Conservation (phyloP, 2,888 invertebrate genomes). For the Linnaemya tessellans region DNA sequence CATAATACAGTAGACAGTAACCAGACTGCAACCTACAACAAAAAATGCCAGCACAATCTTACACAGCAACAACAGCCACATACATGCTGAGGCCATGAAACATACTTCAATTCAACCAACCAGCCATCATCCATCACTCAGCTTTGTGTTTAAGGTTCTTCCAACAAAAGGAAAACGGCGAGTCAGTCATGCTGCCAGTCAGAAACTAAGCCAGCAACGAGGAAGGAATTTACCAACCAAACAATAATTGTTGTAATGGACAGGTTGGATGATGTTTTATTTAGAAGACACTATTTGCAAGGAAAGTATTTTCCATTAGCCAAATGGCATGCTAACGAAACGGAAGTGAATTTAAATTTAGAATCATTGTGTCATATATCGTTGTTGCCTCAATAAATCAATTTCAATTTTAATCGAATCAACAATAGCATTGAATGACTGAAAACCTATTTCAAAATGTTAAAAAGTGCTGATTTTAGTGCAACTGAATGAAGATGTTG, state of each 20-base stretch:
- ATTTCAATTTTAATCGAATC: not conserved
- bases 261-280: conserved; percentile 53
- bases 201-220: conserved; percentile 4
- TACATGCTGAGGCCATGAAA: conserved; percentile 33
- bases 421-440: not conserved
- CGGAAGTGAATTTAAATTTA: conserved; percentile 52
- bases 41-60: conserved; percentile 66
- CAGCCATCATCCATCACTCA: conserved; percentile 76
- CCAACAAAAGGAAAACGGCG: conserved; percentile 18
- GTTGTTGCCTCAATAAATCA: conserved; percentile 15
- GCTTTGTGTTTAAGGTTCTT: conserved; percentile 47
- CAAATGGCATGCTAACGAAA: conserved; percentile 21
- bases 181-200: conserved; percentile 16
- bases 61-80: conserved; percentile 72
- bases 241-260: conserved; percentile 31
- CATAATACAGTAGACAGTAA: conserved; percentile 80
- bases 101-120: conserved; percentile 77
- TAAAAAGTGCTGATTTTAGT: not conserved
- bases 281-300: conserved; percentile 15
- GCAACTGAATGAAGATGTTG: no score
- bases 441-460: not conserved
- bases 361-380: conserved; percentile 32
- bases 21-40: conserved; percentile 76
- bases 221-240: conserved; percentile 14
- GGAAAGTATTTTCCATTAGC: not conserved